Conservation (phyloP, 2,888 invertebrate species). For the Agrilus mali region DNA sequence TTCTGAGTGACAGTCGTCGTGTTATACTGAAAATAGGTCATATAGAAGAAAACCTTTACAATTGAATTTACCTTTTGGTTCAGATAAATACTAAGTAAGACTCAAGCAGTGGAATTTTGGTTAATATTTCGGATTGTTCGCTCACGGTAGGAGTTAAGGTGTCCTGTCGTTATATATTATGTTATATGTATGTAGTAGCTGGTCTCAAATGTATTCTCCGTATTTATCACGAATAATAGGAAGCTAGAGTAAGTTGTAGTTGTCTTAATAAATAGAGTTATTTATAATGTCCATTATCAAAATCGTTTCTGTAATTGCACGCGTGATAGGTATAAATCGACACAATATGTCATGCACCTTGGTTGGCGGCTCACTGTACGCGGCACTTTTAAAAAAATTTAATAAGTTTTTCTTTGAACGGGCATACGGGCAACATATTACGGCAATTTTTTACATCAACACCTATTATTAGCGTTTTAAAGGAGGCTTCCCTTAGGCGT, state of each 20-base stretch:
- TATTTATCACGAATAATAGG: slow-evolving; percentile 11
- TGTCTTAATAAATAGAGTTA: slow-evolving; percentile 22
- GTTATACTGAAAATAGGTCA: too few relatives aligned
- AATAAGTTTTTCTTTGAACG: slow-evolving; percentile 5
- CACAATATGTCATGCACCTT: slow-evolving; percentile 21
- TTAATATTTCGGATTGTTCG: too few relatives aligned
- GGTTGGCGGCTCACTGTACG: slow-evolving; percentile 6
- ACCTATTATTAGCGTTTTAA: too few relatives aligned
- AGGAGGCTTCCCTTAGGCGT: too few relatives aligned
- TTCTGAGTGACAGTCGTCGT: too few relatives aligned
- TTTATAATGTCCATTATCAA: slow-evolving; percentile 25
- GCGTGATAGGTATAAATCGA: slow-evolving; percentile 26
- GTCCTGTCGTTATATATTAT: background rate
- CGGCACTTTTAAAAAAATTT: slow-evolving; percentile 10
- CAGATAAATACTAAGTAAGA: too few relatives aligned
- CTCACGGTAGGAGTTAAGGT: too few relatives aligned
- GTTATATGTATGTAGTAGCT: slow-evolving; percentile 8
- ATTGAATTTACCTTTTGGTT: too few relatives aligned
- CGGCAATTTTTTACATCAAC: too few relatives aligned
- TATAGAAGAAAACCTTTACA: too few relatives aligned
- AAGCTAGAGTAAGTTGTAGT: slow-evolving; percentile 5
- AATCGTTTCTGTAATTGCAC: slow-evolving; percentile 25
- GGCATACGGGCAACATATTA: too few relatives aligned
- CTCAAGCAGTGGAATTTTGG: too few relatives aligned
- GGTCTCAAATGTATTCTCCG: slow-evolving; percentile 9